Base-by-base conservation (phyloP, 2,113 vertebrate species). In the Castor canadensis region DNA sequence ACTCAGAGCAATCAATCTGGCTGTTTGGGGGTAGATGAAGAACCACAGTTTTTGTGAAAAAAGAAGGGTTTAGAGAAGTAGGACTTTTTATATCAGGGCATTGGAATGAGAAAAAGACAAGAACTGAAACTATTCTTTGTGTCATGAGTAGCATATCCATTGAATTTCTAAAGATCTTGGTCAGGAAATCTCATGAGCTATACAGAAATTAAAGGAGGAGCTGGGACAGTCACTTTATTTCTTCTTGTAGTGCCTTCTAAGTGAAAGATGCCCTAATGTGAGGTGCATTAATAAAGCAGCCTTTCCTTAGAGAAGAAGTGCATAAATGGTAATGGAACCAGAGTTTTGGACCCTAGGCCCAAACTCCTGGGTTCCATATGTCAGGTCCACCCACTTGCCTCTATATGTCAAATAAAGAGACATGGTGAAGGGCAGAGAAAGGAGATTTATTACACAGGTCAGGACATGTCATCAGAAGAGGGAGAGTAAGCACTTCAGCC, bases 81-180 rank as follows among this genome's bases (percentile, higher is more conserved):
- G 84, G 13, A 32, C 11, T n/a, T 83, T 86, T 26, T 26, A 43
- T 20, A 86, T 20, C 32, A 45, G 24, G 79, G 49, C 56, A 89
- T 58, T 80, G 76, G 45, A 66, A 5, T 40, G 38, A 92, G 58
- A 43, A 75, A 83, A 80, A 52, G 38, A 26, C 45, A 72, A 79
- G 38, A 58, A 84, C 7, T 56, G 22, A 47, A 72, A 58, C 32
- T 20, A 30, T 86, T 60, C 47, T 80, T n/a, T 73, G 43, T 62
- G 73, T 73, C 45, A 9, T 19, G 11, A 54, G 17, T 58, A 67
- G 60, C 54, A 5, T 26, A 40, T 30, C 28, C 45, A 47, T 9
- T 71, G 69, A 77, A 43, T 89, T 94, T 81, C 60, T 86, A 88
- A 91, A 91, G 47, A 28, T 95, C 85, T 71, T 60, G 45, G 35